Base-by-base conservation (phyloP, 2,797 vertebrate species). In the Chrysocyon brachyurus region DNA sequence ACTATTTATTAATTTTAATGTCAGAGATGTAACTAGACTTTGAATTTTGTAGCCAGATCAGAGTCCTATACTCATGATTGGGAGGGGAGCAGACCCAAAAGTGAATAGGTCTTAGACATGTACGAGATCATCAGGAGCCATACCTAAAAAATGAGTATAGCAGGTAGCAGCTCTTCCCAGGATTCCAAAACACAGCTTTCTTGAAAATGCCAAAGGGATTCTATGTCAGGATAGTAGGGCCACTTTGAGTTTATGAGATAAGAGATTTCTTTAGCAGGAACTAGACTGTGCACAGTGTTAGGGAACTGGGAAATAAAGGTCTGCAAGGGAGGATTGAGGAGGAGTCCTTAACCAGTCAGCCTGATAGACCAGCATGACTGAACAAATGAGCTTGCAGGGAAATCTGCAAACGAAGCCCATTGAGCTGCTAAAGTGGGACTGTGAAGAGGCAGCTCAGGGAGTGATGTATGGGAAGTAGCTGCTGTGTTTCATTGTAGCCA, bases 1-100 rank as follows among this genome's bases (percentile, higher is more conserved):
- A 96, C 95, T 91, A 92, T 93, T 96, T 87, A 87, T 96, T 95
- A 31, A 68, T 66, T 86, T 92, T 92, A 86, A 81, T 61, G 64
- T 88, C 46, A 82, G 33, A 89, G 21, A 11, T 52, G 3, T n/a
- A 84, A 52, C 59, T 75, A 87, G 61, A 75, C 31, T 87, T 92
- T 89, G 61, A 40, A 73, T 94, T 94, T 57, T 92, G 33, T 90
- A 92, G 68, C 61, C 40, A 83, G 16, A 68, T 85, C n/a, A 94
- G 85, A 75, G 46, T 72, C 59, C 52, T 81, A 16, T 70, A 52
- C 64, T 91, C 17, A n/a, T 77, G 33, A 46, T 33, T 52, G 14
- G 70, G 78, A 93, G 84, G 64, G 28, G 46, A 66, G 84, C 56
- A 56, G 19, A n/a, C 31, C 17, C 11, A 86, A 59, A 79, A 61